These are phyloP conservation scores for Esox lucius DNA, from an alignment of 2,797 vertebrate genomes.

Conservation along the genomic window DNA sequence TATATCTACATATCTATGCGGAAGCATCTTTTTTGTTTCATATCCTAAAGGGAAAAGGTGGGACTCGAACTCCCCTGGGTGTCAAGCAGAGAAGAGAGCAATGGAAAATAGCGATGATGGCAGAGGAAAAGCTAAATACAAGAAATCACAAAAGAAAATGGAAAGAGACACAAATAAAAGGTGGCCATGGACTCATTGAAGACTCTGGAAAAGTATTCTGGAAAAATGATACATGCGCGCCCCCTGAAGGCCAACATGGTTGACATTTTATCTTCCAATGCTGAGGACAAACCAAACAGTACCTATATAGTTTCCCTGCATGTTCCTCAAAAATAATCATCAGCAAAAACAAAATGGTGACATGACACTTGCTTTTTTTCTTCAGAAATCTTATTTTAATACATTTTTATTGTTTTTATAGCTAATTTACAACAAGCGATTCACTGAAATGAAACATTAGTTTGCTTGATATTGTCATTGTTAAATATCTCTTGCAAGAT, in stretches of 20 bases:
- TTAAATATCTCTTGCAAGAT: constrained; percentile 73
- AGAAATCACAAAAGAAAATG: neutral
- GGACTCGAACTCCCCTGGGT: constrained; percentile 4
- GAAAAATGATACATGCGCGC: neutral
- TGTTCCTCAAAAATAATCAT: neutral
- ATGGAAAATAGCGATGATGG: neutral
- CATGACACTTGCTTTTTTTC: constrained; percentile 58
- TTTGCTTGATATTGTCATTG: constrained; percentile 77
- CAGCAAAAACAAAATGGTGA: neutral
- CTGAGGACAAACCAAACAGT: neutral
- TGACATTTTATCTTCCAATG: neutral
- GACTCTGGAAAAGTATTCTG: neutral
- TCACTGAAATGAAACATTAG: constrained; percentile 84
- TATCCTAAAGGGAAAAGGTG: constrained; percentile 34
- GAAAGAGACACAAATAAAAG: neutral
- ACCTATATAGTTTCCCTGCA: neutral
- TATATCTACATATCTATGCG: constrained; percentile 33
- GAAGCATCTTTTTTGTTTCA: constrained; percentile 50
- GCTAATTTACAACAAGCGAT: constrained; percentile 87
- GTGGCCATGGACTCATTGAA: neutral
- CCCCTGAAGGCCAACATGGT: constrained; percentile 7
- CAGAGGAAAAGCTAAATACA: neutral
- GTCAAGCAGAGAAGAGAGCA: neutral
- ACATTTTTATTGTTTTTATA: constrained; percentile 81
- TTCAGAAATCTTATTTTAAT: constrained; percentile 79